These are phyloP conservation scores for Nymphicus hollandicus DNA, from an alignment of 2,113 vertebrate species.

Conservation along the genomic window DNA sequence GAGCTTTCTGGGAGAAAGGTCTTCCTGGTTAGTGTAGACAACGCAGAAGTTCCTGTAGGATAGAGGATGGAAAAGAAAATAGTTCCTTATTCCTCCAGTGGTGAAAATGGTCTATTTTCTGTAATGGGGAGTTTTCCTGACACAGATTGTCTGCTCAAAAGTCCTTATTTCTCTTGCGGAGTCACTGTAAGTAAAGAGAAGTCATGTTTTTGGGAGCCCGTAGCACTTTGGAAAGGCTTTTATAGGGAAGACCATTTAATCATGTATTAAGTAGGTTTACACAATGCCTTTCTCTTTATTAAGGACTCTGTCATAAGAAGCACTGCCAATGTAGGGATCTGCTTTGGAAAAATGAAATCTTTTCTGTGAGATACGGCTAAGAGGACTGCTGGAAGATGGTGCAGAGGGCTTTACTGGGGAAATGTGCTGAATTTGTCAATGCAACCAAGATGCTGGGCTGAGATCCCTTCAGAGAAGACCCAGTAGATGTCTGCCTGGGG, in stretches of 20 bases:
- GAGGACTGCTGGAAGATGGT: not conserved
- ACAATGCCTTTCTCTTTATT: not conserved
- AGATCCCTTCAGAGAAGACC: not conserved
- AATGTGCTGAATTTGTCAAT: not conserved
- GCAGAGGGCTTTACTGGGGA: not conserved
- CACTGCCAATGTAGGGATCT: not conserved
- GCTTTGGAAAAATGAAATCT: not conserved
- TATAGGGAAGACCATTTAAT: not conserved
- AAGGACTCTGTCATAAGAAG: not conserved
- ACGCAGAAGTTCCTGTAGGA: not conserved
- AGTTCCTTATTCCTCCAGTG: not conserved
- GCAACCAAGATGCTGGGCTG: not conserved
- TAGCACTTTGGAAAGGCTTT: not conserved
- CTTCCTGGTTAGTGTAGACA: not conserved
- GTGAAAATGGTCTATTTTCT: not conserved
- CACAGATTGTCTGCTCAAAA: not conserved
- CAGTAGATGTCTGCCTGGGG: not conserved
- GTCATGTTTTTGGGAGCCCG: not conserved
- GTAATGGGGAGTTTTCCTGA: not conserved
- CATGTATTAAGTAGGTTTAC: not conserved
- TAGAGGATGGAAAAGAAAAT: not conserved
- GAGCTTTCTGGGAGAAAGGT: not conserved
- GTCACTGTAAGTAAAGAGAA: not conserved
- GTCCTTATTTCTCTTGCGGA: not conserved
- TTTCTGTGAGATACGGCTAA: not conserved